Evolutionary conservation across 2,888 invertebrate genomes (phyloP).

Genomic region (Drosophila anceps): DNA sequence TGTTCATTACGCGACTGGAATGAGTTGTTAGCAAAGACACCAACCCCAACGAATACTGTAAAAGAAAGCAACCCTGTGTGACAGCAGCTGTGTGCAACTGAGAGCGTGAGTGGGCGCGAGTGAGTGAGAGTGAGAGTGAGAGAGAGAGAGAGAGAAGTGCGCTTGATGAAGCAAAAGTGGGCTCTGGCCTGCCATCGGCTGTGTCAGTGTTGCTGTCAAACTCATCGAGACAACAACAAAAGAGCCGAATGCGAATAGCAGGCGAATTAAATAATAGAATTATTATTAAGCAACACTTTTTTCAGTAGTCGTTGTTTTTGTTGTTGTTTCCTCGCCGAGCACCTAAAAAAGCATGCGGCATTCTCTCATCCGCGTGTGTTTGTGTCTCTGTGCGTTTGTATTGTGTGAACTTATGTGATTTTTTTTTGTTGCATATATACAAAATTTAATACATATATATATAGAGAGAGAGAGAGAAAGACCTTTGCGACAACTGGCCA

Average conservation of each 20-base stretch:
- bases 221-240: constrained; percentile 65
- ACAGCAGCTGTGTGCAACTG: constrained; percentile 14
- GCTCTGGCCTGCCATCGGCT: constrained; percentile 9
- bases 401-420: constrained; percentile 20
- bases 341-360: constrained; percentile 19
- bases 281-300: constrained; percentile 39
- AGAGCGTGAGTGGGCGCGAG: neutral
- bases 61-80: constrained; percentile 36
- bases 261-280: constrained; percentile 49
- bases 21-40: constrained; percentile 27
- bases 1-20: neutral
- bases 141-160: neutral
- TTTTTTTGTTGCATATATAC: constrained; percentile 11
- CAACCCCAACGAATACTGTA: neutral
- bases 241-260: constrained; percentile 27
- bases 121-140: neutral
- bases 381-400: constrained; percentile 2
- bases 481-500: constrained; percentile 19
- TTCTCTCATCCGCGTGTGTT: constrained; percentile 17
- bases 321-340: constrained; percentile 4
- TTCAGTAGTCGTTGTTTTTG: constrained; percentile 4
- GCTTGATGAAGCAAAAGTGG: constrained; percentile 20
- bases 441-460: neutral
- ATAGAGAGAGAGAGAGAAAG: neutral
- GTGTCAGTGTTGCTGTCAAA: constrained; percentile 61